Base-by-base conservation (phyloP, 1,140 invertebrate species). In the Tribolium madens region DNA sequence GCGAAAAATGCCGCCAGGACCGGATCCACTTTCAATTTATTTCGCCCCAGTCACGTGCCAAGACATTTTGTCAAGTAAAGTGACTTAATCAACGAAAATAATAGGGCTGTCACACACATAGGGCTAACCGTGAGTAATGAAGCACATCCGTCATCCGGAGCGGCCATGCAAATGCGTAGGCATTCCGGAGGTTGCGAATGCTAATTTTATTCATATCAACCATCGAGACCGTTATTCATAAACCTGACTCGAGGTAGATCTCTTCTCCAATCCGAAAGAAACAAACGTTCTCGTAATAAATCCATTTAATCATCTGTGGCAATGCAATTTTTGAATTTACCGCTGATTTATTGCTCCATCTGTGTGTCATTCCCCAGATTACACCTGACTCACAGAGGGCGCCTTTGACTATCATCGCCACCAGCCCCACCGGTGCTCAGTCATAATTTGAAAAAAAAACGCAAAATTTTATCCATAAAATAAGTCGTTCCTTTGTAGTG, bases 71-170 rank as follows among this genome's bases (percentile, higher is more conserved):
- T 76, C 74, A 76, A 69, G 46, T 26, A 76, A 76, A 69, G 74
- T 76, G 64, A 60, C 64, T 52, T 64, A 76, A 76, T 76, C 60
- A 76, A 64, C 52, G 36, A 76, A 76, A 76, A 76, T 76, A 76
- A 76, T 76, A 70, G 60, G 64, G 74, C 74, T 76, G 74, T 76
- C 74, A 76, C 74, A 76, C 74, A 76, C 74, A 69, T 75, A 75
- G 73, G 74, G 57, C 68, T 76, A 69, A 69, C 13, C 48, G 60
- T 76, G 74, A 76, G 68, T 69, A 76, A 76, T 76, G 50, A 18
- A 64, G 46, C 42, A 70, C 74, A 76, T 76, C 68, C 57, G 64
- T 76, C 74, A 69, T 46, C 21, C 33, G 52, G 68, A 76, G 64
- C 68, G 68, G 42, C 33, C 74, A 76, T 76, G 74, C 74, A 76